phyloP scores from a whole-genome alignment of 2,888 invertebrate genomes.

The Hirtodrosophila duncani region DNA sequence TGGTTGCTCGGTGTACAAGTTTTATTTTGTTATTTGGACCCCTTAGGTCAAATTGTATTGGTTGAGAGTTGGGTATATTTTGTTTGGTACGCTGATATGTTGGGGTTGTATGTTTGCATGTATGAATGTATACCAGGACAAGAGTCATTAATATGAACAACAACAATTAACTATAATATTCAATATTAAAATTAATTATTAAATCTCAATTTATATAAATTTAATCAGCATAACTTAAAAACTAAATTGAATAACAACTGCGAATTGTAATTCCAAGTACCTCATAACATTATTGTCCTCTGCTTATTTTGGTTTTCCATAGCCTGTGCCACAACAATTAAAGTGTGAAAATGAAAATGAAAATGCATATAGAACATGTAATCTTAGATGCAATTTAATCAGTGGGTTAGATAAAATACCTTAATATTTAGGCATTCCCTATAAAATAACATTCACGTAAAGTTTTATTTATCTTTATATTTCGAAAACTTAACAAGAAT shows the following conservation, averaged over 20 bases:
- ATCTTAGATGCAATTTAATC: too few relatives aligned
- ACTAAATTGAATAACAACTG: conserved; percentile 49
- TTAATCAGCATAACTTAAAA: conserved; percentile 42
- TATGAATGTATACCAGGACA: conserved; percentile 3
- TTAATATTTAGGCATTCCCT: too few relatives aligned
- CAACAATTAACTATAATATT: conserved; percentile 27
- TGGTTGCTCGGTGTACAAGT: conserved; percentile 57
- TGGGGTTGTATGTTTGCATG: conserved; percentile 11
- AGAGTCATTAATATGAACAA: conserved; percentile 23
- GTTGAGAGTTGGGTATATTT: conserved; percentile 20
- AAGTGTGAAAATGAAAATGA: conserved; percentile 2
- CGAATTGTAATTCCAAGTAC: conserved; percentile 39
- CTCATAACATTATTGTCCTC: conserved; percentile 61
- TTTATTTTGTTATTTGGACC: conserved; percentile 32
- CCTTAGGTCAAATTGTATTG: conserved; percentile 1
- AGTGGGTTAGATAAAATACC: too few relatives aligned
- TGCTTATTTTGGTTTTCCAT: conserved; percentile 40
- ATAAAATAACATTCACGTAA: too few relatives aligned
- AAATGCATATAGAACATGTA: neutral
- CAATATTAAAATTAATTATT: conserved; percentile 40
- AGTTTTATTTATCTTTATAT: too few relatives aligned
- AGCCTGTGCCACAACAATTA: conserved; percentile 18
- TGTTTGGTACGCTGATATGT: conserved; percentile 29
- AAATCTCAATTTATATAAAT: conserved; percentile 27
- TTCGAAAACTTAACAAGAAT: too few relatives aligned